Conservation (phyloP, 2,797 vertebrate genomes). For the Triplophysa bombifrons region DNA sequence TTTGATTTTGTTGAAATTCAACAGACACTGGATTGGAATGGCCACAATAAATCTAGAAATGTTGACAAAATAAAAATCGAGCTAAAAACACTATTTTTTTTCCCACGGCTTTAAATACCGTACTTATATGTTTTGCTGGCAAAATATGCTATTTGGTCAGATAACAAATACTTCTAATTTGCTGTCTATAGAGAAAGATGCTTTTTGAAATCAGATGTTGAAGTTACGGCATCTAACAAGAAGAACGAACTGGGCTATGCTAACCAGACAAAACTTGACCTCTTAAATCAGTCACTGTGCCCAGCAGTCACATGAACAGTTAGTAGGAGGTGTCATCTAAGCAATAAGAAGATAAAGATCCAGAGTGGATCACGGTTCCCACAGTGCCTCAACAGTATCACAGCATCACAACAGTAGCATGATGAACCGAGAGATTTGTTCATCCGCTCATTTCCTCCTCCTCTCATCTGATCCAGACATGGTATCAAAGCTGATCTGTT, state of each 20-base stretch:
- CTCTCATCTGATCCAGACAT: conserved; percentile 26
- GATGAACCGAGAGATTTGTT: conserved; percentile 28
- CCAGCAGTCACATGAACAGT: conserved; percentile 4
- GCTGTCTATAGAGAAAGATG: not conserved
- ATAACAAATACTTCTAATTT: not conserved
- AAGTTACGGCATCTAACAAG: not conserved
- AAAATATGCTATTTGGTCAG: too few species aligned
- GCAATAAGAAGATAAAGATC: conserved; percentile 25
- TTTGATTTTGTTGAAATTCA: too few species aligned
- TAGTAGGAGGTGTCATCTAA: not conserved
- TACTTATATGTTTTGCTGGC: too few species aligned
- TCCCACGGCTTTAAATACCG: too few species aligned
- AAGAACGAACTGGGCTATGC: not conserved
- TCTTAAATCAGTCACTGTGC: not conserved
- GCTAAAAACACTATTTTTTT: too few species aligned
- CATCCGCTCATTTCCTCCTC: not conserved
- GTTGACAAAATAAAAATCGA: too few species aligned
- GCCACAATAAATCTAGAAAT: too few species aligned
- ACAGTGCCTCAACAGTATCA: not conserved
- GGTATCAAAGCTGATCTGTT: not conserved
- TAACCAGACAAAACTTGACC: not conserved
- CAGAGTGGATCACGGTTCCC: conserved; percentile 20
- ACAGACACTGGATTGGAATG: too few species aligned
- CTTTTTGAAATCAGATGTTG: not conserved
- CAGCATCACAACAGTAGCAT: conserved; percentile 19